A percentile compares a stretch with the other conserved stretches of the same genome.
Evolutionary conservation across 1,140 invertebrate genomes (phyloP).

Genomic region (Oryzaephilus surinamensis): DNA sequence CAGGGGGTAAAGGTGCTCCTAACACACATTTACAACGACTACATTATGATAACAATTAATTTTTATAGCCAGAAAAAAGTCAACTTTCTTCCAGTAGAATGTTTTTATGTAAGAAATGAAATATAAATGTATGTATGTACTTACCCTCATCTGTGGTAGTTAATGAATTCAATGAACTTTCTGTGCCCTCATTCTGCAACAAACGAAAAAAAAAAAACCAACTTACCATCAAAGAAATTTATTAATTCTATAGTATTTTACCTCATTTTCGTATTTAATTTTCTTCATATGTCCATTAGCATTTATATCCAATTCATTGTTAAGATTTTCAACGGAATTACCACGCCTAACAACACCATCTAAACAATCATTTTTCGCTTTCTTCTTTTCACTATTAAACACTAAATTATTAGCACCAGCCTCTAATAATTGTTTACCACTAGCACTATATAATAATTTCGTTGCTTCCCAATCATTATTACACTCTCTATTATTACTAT

Average conservation of each 20-base stretch:
- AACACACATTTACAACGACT: slow-evolving; percentile 10
- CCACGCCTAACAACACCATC: slow-evolving; percentile 24
- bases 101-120: no score
- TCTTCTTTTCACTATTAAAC: no score
- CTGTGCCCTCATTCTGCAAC: slow-evolving; percentile 25
- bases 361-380: background rate
- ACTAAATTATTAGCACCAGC: no score
- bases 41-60: no score
- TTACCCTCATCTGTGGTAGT: slow-evolving; percentile 45
- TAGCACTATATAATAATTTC: slow-evolving; percentile 9
- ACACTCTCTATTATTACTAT: slow-evolving; percentile 11
- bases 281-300: slow-evolving; percentile 30
- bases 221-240: background rate
- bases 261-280: slow-evolving; percentile 33
- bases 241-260: slow-evolving; percentile 12
- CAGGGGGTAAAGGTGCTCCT: slow-evolving; percentile 25
- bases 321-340: slow-evolving; percentile 34
- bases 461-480: slow-evolving; percentile 3
- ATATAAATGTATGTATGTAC: slow-evolving; percentile 17
- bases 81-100: no score
- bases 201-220: slow-evolving; percentile 1
- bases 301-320: slow-evolving; percentile 21
- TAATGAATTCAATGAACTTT: slow-evolving; percentile 51
- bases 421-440: slow-evolving; percentile 5
- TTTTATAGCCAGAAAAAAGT: no score